Evolutionary conservation across 2,888 invertebrate genomes (phyloP), one percentile per base, ranked within the genome.

Genomic region (Amphiduros pacificus): DNA sequence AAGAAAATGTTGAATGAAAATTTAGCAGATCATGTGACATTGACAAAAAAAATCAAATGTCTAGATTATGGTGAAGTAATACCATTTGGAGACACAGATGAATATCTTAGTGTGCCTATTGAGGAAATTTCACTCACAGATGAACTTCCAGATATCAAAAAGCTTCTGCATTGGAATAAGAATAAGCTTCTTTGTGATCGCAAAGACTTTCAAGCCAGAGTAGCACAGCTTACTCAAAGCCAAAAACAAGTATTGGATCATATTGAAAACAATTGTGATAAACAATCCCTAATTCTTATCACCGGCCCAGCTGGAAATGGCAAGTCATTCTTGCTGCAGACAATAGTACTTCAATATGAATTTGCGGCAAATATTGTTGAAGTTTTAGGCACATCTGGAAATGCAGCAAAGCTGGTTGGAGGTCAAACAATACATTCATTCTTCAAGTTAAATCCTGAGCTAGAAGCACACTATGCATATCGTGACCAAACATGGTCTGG

Each of bases 381-480:
- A 14, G 51, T 27, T 4, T 20, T 51, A 27, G 51, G 28, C 2
- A 51, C 51, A 3, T 51, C 51, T 9, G 51, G 51, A 5, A 51
- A 51, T 51, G 51, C 51, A n/a, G 51, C 51, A 29, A 28, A 51
- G 28, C 28, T 54, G 32, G 36, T 54, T 9, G 36, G 36, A 2
- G 54, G 54, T 4, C 54, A 36, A 17, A 54, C 54, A 5, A 36
- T 54, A 20, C 54, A 54, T 22, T 54, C 54, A 3, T 54, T 32
- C 32, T 54, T 54, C 29, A 29, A 31, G 24, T 9, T 54, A 6
- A 28, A 31, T 9, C 5, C 6, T 20, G 36, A 31, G 2, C 36
- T 54, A 4, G 54, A 54, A 22, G 9, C n/a, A 22, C 31, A 32
- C 6, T 54, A 32, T 22, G 22, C 2, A 14, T 54, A 32, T 24